Conservation (phyloP, 2,113 vertebrate species). For the Barnardius zonarius region DNA sequence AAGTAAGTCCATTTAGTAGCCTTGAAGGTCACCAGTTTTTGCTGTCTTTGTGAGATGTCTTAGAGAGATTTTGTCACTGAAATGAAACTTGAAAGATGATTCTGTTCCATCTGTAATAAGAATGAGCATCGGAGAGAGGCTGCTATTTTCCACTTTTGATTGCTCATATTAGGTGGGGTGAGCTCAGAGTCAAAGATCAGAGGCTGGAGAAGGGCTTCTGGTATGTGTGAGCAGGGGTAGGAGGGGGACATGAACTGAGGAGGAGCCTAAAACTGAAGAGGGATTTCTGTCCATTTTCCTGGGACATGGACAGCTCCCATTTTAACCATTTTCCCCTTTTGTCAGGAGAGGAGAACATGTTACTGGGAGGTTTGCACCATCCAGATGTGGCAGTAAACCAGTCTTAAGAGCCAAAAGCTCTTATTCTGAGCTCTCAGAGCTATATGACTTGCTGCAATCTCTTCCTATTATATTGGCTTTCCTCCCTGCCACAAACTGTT, state of each 20-base stretch:
- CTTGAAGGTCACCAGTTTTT: neutral
- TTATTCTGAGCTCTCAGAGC: neutral
- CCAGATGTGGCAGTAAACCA: neutral
- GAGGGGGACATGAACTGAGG: neutral
- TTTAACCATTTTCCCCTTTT: neutral
- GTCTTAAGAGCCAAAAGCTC: neutral
- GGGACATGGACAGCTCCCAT: neutral
- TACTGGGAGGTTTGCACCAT: neutral
- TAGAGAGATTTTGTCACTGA: neutral
- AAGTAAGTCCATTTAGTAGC: neutral
- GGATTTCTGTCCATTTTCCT: neutral
- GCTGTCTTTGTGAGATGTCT: neutral
- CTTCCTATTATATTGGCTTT: neutral
- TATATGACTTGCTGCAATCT: neutral
- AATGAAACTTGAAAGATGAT: neutral
- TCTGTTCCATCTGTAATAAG: neutral
- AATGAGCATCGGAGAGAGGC: fast-evolving
- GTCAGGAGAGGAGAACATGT: neutral
- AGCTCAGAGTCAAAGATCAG: neutral
- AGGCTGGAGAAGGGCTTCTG: neutral
- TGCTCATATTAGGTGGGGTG: fast-evolving
- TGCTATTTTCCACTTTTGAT: neutral
- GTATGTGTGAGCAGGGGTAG: neutral
- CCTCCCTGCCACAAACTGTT: neutral
- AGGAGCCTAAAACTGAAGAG: neutral